Evolutionary conservation across 2,888 invertebrate species (phyloP), one percentile per base, ranked within the genome.

Genomic region (Apotomis turbidana): DNA sequence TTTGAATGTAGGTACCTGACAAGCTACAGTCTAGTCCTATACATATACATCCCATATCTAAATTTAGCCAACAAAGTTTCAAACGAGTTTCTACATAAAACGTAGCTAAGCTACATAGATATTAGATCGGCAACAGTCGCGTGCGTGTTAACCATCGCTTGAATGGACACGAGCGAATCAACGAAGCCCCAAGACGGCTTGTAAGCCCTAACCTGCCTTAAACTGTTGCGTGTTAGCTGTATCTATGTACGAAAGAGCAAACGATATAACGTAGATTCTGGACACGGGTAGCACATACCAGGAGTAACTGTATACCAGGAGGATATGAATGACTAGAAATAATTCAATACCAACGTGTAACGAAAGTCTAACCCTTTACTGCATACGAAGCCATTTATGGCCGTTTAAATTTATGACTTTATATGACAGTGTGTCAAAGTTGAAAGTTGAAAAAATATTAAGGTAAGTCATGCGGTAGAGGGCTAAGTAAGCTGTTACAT

Each of bases 101-200:
- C 41, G 41, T 60, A 60, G 6, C 13, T 15, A 10, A 49, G 36
- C 27, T 49, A 12, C 46, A 61, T 15, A 46, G 13, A 38, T 27
- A 2, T 15, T 13, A 15, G 54, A 49, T 61, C 49, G 2, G 15
- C n/a, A 67, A 38, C 76, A 75, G 76, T 76, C 74, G 77, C 77
- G 78, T 76, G 77, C 73, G 74, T 76, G 79, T 78, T 79, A 81
- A 80, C 80, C 79, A 76, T 78, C 78, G 81, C 81, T 76, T 79
- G 81, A 78, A 76, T 76, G 78, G 76, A 70, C 66, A 68, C 60
- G 27, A 59, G 55, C 41, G 74, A 54, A 54, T 52, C 10, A 10
- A 59, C 70, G 83, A 84, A 84, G 79, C 84, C 83, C 67, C 74
- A 77, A 69, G 76, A 79, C 78, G 75, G 78, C 71, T 67, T 75